Percentiles rank a stretch among this genome's conserved stretches.
Conservation (phyloP, 2,113 vertebrate genomes). For the Indicator maculatus region DNA sequence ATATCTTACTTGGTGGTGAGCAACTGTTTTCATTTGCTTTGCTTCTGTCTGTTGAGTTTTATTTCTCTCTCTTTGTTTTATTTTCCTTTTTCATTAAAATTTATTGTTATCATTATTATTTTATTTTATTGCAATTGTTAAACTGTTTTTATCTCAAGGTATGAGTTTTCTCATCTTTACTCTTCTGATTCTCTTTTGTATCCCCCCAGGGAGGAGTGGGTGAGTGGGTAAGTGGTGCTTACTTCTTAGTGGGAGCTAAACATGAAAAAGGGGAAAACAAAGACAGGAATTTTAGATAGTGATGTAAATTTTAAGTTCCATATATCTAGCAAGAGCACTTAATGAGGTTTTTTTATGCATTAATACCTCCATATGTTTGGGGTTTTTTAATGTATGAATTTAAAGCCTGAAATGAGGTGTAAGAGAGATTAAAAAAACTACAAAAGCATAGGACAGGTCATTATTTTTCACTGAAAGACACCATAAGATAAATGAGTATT, state of each 20-base stretch:
- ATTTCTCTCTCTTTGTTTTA: not conserved
- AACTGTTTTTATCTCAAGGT: not conserved
- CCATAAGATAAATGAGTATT: not conserved
- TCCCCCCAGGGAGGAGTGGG: rapidly evolving
- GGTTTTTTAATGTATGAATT: not conserved
- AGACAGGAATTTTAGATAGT: not conserved
- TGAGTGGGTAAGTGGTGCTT: rapidly evolving
- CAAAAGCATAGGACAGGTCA: not conserved
- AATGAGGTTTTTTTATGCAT: not conserved
- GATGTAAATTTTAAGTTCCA: not conserved
- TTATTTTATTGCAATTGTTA: not conserved
- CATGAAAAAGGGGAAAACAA: not conserved
- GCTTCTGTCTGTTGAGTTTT: not conserved
- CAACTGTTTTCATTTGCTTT: not conserved
- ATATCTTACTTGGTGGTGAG: rapidly evolving
- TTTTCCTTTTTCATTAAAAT: not conserved
- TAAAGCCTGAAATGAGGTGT: not conserved
- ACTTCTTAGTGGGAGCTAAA: not conserved
- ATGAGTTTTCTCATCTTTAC: too few relatives aligned
- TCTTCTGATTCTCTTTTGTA: not conserved
- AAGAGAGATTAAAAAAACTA: not conserved
- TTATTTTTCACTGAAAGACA: not conserved
- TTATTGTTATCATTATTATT: not conserved
- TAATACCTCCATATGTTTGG: not conserved
- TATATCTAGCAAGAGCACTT: not conserved